Evolutionary conservation across 2,888 invertebrate species (phyloP), one percentile per base, ranked within the genome.

Genomic region (Spodoptera littoralis): DNA sequence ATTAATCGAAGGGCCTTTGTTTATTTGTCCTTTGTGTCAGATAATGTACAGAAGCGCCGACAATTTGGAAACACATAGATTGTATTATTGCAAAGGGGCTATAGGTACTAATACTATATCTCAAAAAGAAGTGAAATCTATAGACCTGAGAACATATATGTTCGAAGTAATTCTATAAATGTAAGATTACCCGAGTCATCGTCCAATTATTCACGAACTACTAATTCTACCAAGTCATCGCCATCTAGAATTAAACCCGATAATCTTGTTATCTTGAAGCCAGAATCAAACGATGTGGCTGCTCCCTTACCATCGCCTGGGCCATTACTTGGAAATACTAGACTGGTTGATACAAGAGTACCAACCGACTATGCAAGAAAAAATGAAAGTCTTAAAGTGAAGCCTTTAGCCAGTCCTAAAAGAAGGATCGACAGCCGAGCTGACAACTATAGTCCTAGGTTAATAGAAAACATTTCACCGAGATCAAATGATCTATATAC

Each of bases 301-400:
- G 94, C 96, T 48, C 97, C 97, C 0, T 89, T 97, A 51, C 97
- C 97, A 48, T 98, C 98, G 4, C 98, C 98, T 0, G 98, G 98
- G 0, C 98, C 98, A 0, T 92, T 97, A 70, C 93, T 98, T 27
- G 98, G 98, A 5, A 97, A 97, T 83, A 98, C 98, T 2, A 95
- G 97, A 54, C 92, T 98, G 44, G 97, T 98, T 13, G 98, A 98
- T 75, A 91, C 95, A 11, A 90, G 93, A 80, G 75, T 84, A 44
- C 84, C 92, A 43, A 78, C 87, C 45, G 96, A 96, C 63, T 93
- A 92, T 60, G 83, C 84, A 52, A 89, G 90, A 73, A 93, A 90
- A 85, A 83, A 82, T 51, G 94, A 94, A 65, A 86, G 72, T 69
- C 79, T 90, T 4, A 93, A 90, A 88, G 78, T 87, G 45, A 93